These are phyloP conservation scores for Apaloderma vittatum DNA, from an alignment of 2,113 vertebrate species.

Conservation along the genomic window DNA sequence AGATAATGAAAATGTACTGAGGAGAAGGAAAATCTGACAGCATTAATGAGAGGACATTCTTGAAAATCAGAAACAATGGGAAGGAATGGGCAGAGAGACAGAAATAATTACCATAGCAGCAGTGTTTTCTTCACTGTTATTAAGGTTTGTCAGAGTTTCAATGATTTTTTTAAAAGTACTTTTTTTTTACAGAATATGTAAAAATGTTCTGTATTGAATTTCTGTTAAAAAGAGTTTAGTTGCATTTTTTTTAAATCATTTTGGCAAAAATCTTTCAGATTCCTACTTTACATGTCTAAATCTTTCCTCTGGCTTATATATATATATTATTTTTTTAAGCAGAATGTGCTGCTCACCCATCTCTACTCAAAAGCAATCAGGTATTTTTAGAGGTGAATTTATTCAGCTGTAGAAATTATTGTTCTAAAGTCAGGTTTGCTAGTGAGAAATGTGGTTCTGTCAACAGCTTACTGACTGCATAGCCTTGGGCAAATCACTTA, in stretches of 20 bases:
- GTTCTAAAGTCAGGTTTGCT: neutral
- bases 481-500: neutral
- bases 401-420: neutral
- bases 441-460: neutral
- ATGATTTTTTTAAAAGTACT: neutral
- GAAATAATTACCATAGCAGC: constrained; percentile 54
- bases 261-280: neutral
- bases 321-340: neutral
- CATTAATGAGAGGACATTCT: constrained; percentile 56
- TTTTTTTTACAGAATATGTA: neutral
- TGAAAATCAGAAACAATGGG: constrained; percentile 62
- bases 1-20: constrained; percentile 23
- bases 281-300: neutral
- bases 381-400: neutral
- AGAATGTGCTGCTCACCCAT: neutral
- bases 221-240: neutral
- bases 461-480: neutral
- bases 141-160: constrained; percentile 65
- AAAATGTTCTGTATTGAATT: constrained; percentile 1
- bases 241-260: neutral
- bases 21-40: constrained; percentile 42
- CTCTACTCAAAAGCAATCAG: neutral
- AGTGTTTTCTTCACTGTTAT: constrained; percentile 60
- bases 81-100: constrained; percentile 63
- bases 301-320: neutral